phyloP scores from a whole-genome alignment of 2,797 vertebrate species.

The Pseudochromis fuscus region DNA sequence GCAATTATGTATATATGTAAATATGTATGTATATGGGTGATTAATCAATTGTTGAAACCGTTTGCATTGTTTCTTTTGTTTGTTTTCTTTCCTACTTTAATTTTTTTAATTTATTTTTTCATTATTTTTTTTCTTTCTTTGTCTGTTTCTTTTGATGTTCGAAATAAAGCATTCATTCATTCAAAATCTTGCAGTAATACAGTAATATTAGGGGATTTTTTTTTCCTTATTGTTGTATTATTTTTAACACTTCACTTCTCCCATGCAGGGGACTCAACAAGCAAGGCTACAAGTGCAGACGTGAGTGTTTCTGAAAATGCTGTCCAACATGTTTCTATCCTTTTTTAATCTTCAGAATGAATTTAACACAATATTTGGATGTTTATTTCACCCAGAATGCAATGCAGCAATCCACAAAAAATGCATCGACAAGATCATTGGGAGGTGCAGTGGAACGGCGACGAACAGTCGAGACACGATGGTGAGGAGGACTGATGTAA shows the following conservation, averaged over 20 bases:
- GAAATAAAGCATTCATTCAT: no score
- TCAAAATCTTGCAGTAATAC: not conserved
- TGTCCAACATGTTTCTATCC: not conserved
- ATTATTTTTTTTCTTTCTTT: no score
- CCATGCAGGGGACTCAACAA: slow-evolving; percentile 96
- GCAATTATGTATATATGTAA: no score
- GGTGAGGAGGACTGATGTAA: slow-evolving; percentile 74
- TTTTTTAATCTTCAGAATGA: slow-evolving; percentile 2
- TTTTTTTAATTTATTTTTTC: no score
- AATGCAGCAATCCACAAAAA: slow-evolving; percentile 99
- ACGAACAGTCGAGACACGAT: slow-evolving; percentile 93
- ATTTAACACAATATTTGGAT: slow-evolving; percentile 8
- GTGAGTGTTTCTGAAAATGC: slow-evolving; percentile 85
- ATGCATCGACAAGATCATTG: slow-evolving; percentile 97
- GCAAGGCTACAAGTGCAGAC: slow-evolving; percentile 98
- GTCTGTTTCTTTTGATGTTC: no score
- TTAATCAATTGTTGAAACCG: no score
- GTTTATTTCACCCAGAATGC: slow-evolving; percentile 88
- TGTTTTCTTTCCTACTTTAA: no score
- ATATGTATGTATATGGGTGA: no score
- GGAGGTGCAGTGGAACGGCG: slow-evolving; percentile 94
- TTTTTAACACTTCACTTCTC: slow-evolving; percentile 20
- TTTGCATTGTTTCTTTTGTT: no score
- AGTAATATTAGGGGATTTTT: not conserved
- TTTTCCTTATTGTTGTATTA: not conserved